These are phyloP conservation scores for Hirundo rustica DNA, from an alignment of 2,797 vertebrate species.

Conservation along the genomic window DNA sequence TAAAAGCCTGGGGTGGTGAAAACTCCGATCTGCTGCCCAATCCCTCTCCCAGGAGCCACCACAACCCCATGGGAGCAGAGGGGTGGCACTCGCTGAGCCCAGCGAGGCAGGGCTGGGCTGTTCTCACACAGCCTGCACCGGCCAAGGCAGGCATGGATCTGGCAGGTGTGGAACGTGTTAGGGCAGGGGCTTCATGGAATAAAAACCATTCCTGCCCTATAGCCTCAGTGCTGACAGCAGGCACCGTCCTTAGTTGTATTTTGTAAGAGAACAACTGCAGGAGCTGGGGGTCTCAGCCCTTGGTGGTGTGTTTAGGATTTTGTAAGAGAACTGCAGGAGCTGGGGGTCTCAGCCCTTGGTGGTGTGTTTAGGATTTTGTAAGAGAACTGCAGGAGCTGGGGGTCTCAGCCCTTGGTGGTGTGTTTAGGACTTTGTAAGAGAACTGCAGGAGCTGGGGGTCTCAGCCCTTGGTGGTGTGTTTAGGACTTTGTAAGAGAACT, in stretches of 20 bases:
- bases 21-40: background rate
- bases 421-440: background rate
- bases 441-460: background rate
- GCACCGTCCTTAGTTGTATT: background rate
- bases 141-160: background rate
- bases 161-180: background rate
- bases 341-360: fast-evolving
- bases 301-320: background rate
- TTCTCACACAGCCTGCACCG: no score
- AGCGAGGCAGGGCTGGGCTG: background rate
- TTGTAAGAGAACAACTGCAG: background rate
- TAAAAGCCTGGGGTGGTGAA: background rate
- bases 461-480: fast-evolving
- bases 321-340: background rate
- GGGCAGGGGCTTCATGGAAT: background rate
- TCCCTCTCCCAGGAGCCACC: background rate
- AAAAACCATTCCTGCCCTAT: background rate
- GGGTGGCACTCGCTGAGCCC: background rate
- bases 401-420: no score
- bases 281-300: no score
- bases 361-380: no score
- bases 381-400: no score
- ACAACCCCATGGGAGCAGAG: background rate
- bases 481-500: background rate
- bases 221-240: background rate